phyloP scores from a whole-genome alignment of 1,140 invertebrate species.

The Scaptomyza montana region DNA sequence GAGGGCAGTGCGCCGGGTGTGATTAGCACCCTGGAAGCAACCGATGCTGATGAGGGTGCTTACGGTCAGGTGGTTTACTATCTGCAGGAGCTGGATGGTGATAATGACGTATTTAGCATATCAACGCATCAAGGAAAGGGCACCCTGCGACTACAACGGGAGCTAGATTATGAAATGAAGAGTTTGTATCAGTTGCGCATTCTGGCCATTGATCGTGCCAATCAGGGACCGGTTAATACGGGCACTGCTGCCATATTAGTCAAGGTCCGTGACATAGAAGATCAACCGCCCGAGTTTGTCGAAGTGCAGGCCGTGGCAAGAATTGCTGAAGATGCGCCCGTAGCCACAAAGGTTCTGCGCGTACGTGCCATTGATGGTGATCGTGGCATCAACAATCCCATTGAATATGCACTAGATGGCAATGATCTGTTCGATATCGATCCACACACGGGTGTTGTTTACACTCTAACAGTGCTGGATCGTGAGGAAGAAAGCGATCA shows the following conservation, averaged over 20 bases:
- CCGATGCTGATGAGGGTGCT: conserved; percentile 94
- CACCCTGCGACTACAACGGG: conserved; percentile 90
- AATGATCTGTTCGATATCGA: conserved; percentile 91
- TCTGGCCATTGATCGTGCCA: conserved; percentile 93
- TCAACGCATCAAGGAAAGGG: conserved; percentile 94
- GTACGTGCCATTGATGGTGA: conserved; percentile 97
- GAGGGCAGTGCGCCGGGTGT: conserved; percentile 91
- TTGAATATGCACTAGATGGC: conserved; percentile 91
- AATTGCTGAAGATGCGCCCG: conserved; percentile 92
- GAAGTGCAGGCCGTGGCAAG: conserved; percentile 93
- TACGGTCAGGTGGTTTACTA: conserved; percentile 93
- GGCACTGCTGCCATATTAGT: conserved; percentile 94
- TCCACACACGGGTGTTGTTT: conserved; percentile 90
- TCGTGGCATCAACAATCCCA: conserved; percentile 94
- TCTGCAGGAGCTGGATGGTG: conserved; percentile 91
- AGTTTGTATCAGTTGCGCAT: conserved; percentile 94
- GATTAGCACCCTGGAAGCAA: conserved; percentile 92
- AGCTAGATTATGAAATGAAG: conserved; percentile 94
- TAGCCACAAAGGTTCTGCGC: conserved; percentile 92
- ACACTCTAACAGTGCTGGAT: conserved; percentile 90
- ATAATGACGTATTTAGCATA: conserved; percentile 91
- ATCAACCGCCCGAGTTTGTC: conserved; percentile 95
- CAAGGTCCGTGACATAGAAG: conserved; percentile 94
- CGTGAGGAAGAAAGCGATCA: conserved; percentile 91
- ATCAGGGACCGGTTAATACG: conserved; percentile 89